Evolutionary conservation across 2,888 invertebrate species (phyloP).

Genomic region (Diachrysia chrysitis): DNA sequence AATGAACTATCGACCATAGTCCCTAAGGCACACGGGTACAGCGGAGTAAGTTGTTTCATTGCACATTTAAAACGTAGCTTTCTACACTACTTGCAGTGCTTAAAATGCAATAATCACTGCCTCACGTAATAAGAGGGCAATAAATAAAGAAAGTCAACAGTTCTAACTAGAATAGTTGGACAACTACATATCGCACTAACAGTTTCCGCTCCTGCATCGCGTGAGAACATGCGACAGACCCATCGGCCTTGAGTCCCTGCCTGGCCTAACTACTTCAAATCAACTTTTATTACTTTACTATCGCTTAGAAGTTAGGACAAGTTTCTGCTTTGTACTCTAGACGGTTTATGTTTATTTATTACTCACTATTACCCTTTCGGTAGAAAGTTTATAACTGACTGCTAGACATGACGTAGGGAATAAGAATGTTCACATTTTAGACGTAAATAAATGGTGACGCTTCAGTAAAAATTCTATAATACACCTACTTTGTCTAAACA

Average conservation of each 20-base stretch:
- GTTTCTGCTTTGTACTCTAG: constrained; percentile 41
- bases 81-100: not conserved
- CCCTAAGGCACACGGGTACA: too few species aligned
- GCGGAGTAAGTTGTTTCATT: not conserved
- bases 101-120: not conserved
- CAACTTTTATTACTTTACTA: constrained; percentile 55
- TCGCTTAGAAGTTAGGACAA: constrained; percentile 46
- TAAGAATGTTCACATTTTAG: constrained; percentile 49
- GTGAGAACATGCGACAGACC: constrained; percentile 70
- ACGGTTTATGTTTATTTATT: constrained; percentile 43
- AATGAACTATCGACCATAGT: too few species aligned
- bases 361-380: constrained; percentile 37
- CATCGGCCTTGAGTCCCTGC: constrained; percentile 70
- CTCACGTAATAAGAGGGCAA: constrained; percentile 17
- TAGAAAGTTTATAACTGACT: constrained; percentile 54
- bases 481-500: not conserved
- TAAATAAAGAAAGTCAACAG: constrained; percentile 35
- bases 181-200: constrained; percentile 48
- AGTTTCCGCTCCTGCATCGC: constrained; percentile 68
- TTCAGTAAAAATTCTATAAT: not conserved
- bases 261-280: constrained; percentile 57
- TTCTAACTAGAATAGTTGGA: constrained; percentile 47
- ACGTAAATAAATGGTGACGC: constrained; percentile 7
- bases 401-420: constrained; percentile 47
- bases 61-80: not conserved